Base-by-base conservation (phyloP, 2,797 vertebrate species). In the Myioborus melanocephalus region DNA sequence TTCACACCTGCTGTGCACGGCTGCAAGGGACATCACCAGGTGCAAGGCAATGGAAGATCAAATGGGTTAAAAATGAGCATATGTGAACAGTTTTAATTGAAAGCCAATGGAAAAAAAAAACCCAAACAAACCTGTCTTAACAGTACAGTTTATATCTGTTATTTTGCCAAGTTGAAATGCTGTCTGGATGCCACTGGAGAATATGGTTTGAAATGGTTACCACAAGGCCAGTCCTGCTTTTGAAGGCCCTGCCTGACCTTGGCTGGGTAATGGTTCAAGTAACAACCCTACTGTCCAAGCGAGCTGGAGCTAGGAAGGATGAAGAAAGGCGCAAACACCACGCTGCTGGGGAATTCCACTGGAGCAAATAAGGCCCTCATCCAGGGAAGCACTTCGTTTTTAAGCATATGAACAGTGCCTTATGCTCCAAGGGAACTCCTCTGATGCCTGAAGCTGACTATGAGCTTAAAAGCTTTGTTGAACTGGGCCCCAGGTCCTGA, bases 231-330 rank as follows among this genome's bases (percentile, higher is more conserved):
- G 35, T 92, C 68, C 50, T 79, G 88, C 79, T 94, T 96, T 94
- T 80, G 78, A 76, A 93, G 85, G 71, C 95, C 89, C 95, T 94
- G 81, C 93, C 85, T 97, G 95, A 94, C 47, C 90, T 80, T 87
- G 82, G 89, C 64, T 94, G 95, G 96, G 86, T 78, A 96, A 73
- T 68, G 95, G 96, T 96, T 96, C 96, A 97, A 89, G 93, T 89
- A 97, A 94, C 70, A 95, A 84, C 92, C 93, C 92, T 93, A 91
- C 79, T 75, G 47, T 94, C 96, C 83, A 95, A 98, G 93, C 83
- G 89, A 97, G 97, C 92, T 95, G 96, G 95, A 96, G 64, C 95
- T 94, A 56, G 95, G 92, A 98, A 81, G 75, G 94, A 96, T 95
- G 91, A 90, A 96, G 91, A 93, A 89, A 94, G 59, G 81, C 19